A percentile compares a stretch with the other conserved stretches of the same genome.
Evolutionary conservation across 2,888 invertebrate genomes (phyloP).

Genomic region (Graphium colonna): DNA sequence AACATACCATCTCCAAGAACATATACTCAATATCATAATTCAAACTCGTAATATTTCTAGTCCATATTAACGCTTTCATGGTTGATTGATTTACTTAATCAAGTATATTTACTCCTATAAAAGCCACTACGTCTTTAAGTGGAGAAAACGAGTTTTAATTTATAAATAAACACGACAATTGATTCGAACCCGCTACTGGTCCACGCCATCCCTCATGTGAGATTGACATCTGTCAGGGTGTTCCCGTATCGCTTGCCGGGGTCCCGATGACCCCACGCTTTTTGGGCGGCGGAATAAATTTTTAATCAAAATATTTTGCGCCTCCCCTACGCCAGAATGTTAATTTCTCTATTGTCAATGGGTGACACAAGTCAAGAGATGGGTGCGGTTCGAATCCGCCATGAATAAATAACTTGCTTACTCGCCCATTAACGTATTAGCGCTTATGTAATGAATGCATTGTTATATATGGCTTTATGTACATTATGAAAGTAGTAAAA

Average conservation of each 20-base stretch:
- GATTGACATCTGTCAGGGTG: constrained; percentile 73
- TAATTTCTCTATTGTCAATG: constrained; percentile 66
- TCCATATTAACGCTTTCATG: too few relatives aligned
- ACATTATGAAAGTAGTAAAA: too few relatives aligned
- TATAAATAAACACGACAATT: too few relatives aligned
- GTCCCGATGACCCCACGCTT: constrained; percentile 50
- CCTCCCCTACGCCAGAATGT: constrained; percentile 50
- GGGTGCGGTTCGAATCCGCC: constrained; percentile 44
- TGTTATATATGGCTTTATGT: too few relatives aligned
- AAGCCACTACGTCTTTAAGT: too few relatives aligned
- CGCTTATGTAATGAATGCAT: constrained; percentile 7
- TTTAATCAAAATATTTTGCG: constrained; percentile 76
- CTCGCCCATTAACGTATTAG: constrained; percentile 11
- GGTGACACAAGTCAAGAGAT: constrained; percentile 60
- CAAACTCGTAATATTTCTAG: too few relatives aligned
- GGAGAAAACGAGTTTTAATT: too few relatives aligned
- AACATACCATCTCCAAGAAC: too few relatives aligned
- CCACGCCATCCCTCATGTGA: constrained; percentile 46
- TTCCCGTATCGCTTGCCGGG: constrained; percentile 34
- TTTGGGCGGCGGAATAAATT: constrained; percentile 65
- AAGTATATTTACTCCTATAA: too few relatives aligned
- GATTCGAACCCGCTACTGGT: constrained; percentile 21
- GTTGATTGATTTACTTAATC: too few relatives aligned
- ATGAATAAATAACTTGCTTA: constrained; percentile 38
- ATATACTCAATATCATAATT: too few relatives aligned